Percentiles rank a stretch among this genome's conserved stretches.
These are phyloP conservation scores for Zosterops japonicus DNA, from an alignment of 2,113 vertebrate genomes.

Conservation along the genomic window DNA sequence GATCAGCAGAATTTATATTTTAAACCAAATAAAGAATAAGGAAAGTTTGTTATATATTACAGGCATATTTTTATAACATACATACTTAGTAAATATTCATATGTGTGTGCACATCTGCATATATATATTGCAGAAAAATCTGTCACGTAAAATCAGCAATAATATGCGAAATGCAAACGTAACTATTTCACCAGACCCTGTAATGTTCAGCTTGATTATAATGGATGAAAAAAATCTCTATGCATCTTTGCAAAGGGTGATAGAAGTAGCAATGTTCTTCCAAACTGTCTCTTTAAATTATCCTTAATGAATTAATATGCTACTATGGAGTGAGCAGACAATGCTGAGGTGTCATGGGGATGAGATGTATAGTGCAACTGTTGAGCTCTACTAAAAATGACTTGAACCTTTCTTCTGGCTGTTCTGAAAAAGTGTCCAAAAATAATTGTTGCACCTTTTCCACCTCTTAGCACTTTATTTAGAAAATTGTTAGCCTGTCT, in stretches of 20 bases:
- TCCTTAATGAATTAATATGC: background rate
- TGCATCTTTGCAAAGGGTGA: background rate
- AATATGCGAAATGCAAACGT: background rate
- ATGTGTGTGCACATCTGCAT: fast-evolving
- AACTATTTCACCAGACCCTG: background rate
- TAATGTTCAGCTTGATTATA: background rate
- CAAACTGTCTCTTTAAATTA: background rate
- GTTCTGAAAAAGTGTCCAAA: background rate
- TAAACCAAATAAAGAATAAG: background rate
- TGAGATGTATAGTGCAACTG: background rate
- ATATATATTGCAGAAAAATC: background rate
- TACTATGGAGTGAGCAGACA: background rate
- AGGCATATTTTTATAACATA: background rate
- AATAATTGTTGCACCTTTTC: background rate
- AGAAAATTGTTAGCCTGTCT: background rate
- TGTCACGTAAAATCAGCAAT: background rate
- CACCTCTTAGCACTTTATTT: background rate
- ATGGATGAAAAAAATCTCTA: background rate
- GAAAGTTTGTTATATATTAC: background rate
- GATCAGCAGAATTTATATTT: background rate
- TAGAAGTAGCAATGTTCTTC: background rate
- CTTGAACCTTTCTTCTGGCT: background rate
- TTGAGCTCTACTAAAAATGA: background rate
- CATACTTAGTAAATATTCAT: background rate
- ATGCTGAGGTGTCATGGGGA: background rate